Evolutionary conservation across 1,140 invertebrate species (phyloP), one percentile per base, ranked within the genome.

Genomic region (Sarcophaga peregrina): DNA sequence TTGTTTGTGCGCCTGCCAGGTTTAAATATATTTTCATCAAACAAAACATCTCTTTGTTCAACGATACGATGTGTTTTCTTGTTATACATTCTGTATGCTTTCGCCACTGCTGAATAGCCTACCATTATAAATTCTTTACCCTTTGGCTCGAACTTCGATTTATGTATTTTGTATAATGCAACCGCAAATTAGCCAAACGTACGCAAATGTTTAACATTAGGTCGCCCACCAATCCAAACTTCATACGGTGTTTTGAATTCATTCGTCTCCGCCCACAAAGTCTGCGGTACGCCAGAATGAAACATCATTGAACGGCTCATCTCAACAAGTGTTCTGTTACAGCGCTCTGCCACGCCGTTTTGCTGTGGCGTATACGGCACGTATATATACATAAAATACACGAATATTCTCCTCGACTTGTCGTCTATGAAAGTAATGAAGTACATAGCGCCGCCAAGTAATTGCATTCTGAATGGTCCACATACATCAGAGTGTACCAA

Each of bases 391-490:
- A 37, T 37, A 37, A 37, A 37, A 37, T 37, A 86, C 88, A 91
- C 85, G 7, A 25, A 84, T 13, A 87, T 83, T 82, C 86, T 90
- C 45, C 87, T 85, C 47, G 90, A 90, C 80, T 85, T 89, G 81
- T 92, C 90, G 84, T 92, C 91, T 72, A 91, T 92, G 5, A 92
- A 85, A 8, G 85, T 17, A 5, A 91, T 54, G 74, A 91, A 91
- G 81, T 90, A 91, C 74, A 84, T 85, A 0, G 86, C 17, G 1
- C 89, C 87, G 8, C 86, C 85, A 20, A 90, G 17, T 2, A 90
- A 91, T 20, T 75, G 76, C n/a, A 82, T 84, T 54, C 89, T 83
- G 87, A 92, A 82, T 10, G 74, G 74, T 52, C 74, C 74, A 82
- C 91, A 91, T 7, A 91, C 62, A 85, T 91, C 90, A 2, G 87